phyloP scores from a whole-genome alignment of 2,888 invertebrate genomes.

The Drosophila longiperda region DNA sequence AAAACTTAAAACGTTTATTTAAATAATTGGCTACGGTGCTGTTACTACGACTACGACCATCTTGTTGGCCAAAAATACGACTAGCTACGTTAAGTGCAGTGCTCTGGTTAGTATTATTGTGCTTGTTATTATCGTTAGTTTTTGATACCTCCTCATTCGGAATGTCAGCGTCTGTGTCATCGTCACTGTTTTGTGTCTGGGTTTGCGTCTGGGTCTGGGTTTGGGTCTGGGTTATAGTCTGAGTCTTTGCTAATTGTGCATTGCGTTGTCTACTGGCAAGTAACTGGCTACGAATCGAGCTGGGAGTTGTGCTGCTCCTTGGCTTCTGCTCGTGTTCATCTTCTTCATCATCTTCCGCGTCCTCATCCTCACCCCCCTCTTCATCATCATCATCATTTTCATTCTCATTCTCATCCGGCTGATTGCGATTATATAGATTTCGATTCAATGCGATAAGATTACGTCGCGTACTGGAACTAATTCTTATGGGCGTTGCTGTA shows the following conservation, averaged over 20 bases:
- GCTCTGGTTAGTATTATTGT: constrained; percentile 45
- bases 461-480: constrained; percentile 41
- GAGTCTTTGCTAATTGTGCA: constrained; percentile 18
- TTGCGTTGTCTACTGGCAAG: constrained; percentile 58
- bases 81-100: constrained; percentile 59
- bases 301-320: constrained; percentile 13
- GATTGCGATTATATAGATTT: constrained; percentile 50
- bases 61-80: constrained; percentile 60
- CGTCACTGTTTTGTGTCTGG: constrained; percentile 22
- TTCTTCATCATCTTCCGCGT: constrained; percentile 21
- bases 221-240: constrained; percentile 18
- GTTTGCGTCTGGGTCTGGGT: constrained; percentile 27
- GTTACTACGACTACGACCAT: constrained; percentile 77
- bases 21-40: constrained; percentile 83
- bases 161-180: constrained; percentile 22
- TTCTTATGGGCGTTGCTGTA: constrained; percentile 33
- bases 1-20: constrained; percentile 70
- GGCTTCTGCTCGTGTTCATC: constrained; percentile 17
- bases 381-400: constrained; percentile 27
- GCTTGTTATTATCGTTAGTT: constrained; percentile 38
- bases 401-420: constrained; percentile 31
- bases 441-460: constrained; percentile 57
- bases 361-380: not conserved
- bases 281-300: constrained; percentile 55
- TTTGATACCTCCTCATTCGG: constrained; percentile 48